Base-by-base conservation (phyloP, 2,797 vertebrate species). In the Sebastes diploproa region DNA sequence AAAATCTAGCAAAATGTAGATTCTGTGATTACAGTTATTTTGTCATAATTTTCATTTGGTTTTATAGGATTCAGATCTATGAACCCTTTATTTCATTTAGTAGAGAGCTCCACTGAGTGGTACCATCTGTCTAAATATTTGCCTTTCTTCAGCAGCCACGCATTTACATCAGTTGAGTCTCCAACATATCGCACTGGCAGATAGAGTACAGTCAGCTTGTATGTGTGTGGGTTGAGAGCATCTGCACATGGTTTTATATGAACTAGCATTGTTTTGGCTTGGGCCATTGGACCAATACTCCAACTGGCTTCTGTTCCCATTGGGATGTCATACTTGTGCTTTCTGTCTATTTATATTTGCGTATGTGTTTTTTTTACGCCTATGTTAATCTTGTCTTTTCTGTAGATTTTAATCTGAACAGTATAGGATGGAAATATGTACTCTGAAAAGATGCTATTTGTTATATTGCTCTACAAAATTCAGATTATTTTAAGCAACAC, bases 41-140 rank as follows among this genome's bases (percentile, higher is more conserved):
- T 77, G 18, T 79, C 25, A 38, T 62, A 7, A 32, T 75, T 67
- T 61, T 9, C 69, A 67, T 74, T 42, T 72, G 36, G 5, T 75
- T 81, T 75, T 63, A 61, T 38, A 74, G 13, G 60, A 74, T 32
- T 61, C 25, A 66, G 58, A 78, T 80, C 68, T 38, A 30, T 73
- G 34, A 82, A 82, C 75, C 14, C 52, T 78, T 64, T 32, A 32
- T 77, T 7, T 62, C 30, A 77, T 80, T 77, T 72, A 66, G 58
- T 27, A 14, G 5, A 63, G 27, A 36, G 23, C 52, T 83, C 34
- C 64, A 71, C 27, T 68, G 71, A 84, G 77, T 72, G 25, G 36
- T 73, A 52, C 80, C 71, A 88, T 88, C 75, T 89, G 80, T 87
- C 29, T 68, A 70, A 81, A 89, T 86, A 72, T 81, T 78, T 83